These are phyloP conservation scores for Clostera curtula DNA, from an alignment of 2,888 invertebrate species.

Conservation along the genomic window DNA sequence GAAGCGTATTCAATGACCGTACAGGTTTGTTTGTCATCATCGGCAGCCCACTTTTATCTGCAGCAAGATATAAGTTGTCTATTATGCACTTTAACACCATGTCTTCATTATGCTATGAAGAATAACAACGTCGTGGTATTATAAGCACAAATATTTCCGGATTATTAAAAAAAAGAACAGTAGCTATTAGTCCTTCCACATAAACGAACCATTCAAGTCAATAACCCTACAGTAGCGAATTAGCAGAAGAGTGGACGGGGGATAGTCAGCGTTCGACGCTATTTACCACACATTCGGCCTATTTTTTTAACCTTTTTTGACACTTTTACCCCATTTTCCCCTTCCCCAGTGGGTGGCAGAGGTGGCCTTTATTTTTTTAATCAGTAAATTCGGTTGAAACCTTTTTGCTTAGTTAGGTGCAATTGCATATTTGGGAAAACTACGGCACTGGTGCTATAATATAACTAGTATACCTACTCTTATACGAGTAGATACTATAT, in stretches of 20 bases:
- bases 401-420: too few species aligned
- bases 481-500: slow-evolving; percentile 18
- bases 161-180: too few species aligned
- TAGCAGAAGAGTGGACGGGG: slow-evolving; percentile 26
- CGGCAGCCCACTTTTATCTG: too few species aligned
- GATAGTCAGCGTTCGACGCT: slow-evolving; percentile 37
- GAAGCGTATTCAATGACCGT: too few species aligned
- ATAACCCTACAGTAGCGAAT: slow-evolving; percentile 39
- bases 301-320: slow-evolving; percentile 52
- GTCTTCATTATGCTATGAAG: too few species aligned
- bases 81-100: too few species aligned
- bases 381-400: too few species aligned
- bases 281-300: slow-evolving; percentile 63
- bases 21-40: too few species aligned
- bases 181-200: too few species aligned
- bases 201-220: slow-evolving; percentile 22
- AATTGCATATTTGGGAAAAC: slow-evolving; percentile 74
- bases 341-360: slow-evolving; percentile 47
- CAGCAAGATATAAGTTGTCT: too few species aligned
- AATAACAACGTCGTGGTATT: too few species aligned
- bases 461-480: slow-evolving; percentile 26
- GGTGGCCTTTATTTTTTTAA: slow-evolving; percentile 55
- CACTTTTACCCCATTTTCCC: slow-evolving; percentile 61
- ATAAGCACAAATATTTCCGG: too few species aligned
- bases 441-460: slow-evolving; percentile 41